Base-by-base conservation (phyloP, 2,888 invertebrate species). In the Stenoptilia bipunctidactyla region DNA sequence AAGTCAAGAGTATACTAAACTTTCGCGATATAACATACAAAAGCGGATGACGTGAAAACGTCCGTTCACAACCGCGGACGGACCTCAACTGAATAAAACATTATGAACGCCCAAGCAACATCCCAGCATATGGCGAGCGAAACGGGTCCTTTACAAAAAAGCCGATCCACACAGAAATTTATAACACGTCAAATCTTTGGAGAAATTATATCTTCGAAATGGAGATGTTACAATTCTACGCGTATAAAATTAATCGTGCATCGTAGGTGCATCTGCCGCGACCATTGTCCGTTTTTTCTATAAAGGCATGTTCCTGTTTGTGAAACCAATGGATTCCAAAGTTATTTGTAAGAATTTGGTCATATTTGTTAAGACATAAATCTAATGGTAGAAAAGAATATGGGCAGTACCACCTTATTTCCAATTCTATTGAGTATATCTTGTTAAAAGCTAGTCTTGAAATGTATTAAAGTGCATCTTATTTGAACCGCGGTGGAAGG, bases 121-220 rank as follows among this genome's bases (percentile, higher is more conserved):
- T 47, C 46, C 45, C 52, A 50, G 55, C 72, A 72, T 66, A 64
- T 67, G 69, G 58, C 50, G 49, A 48, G 49, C 56, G 52, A 53
- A 53, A 48, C 48, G 45, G 39, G 44, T 44, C 48, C 50, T 54
- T 51, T 59, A 57, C 64, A 62, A 68, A 70, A 71, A 72, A 66
- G 20, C 20, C 56, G 56, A 57, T 58, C 60, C 64, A 58, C 59
- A 66, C 67, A 68, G 69, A 77, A 79, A 79, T 80, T 71, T 79
- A 80, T 79, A 79, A 74, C 75, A 66, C 75, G 79, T 80, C 80
- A 79, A 73, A 79, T 74, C 63, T 66, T 66, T 55, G 61, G 68
- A 82, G 75, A 70, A 76, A 83, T 80, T 74, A 75, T 66, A 79
- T 80, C 82, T 79, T 79, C 56, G 53, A 45, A 63, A 83, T 82